Evolutionary conservation across 2,888 invertebrate genomes (phyloP), one percentile per base, ranked within the genome.

Genomic region (Allolobophora icterica): DNA sequence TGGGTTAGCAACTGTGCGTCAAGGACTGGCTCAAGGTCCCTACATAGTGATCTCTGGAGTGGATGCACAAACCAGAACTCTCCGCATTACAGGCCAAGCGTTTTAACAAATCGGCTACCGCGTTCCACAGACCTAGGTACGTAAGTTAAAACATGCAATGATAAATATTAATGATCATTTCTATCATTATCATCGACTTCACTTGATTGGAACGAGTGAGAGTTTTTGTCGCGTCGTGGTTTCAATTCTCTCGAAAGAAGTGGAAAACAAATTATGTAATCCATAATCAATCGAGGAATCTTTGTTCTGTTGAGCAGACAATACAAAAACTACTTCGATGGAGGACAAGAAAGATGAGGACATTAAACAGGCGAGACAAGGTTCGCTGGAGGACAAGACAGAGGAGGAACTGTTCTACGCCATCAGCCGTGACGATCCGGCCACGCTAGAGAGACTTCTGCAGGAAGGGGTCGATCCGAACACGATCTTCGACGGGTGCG

Each of bases 391-490:
- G 15, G 91, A 91, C 89, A 90, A 71, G 52, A 91, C 89, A 52
- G 91, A 91, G 35, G 91, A 84, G 34, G 89, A 35, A 35, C 91
- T 92, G 0, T 92, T 90, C 52, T 93, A 92, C 89, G 92, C 92
- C 52, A 91, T 93, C 30, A 90, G 91, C 33, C 84, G 84, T 38
- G 90, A 92, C 71, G 92, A 93, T 42, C 38, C 91, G 0, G 91
- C 40, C n/a, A 42, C 84, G 1, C 52, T 93, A 13, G 40, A 34
- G n/a, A 38, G 84, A n/a, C 89, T 92, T 6, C 87, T 93, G 21
- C 35, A 89, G 24, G 91, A 91, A 21, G 93, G 93, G 21, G 84
- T 91, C 33, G 52, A 92, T 35, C 91, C 91, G 17, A 90, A 93
- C 90, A 91, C 91, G 15, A 71, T 92, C 21, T 93, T 91, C 90